phyloP scores from a whole-genome alignment of 2,888 invertebrate genomes.

The Latrodectus hesperus region DNA sequence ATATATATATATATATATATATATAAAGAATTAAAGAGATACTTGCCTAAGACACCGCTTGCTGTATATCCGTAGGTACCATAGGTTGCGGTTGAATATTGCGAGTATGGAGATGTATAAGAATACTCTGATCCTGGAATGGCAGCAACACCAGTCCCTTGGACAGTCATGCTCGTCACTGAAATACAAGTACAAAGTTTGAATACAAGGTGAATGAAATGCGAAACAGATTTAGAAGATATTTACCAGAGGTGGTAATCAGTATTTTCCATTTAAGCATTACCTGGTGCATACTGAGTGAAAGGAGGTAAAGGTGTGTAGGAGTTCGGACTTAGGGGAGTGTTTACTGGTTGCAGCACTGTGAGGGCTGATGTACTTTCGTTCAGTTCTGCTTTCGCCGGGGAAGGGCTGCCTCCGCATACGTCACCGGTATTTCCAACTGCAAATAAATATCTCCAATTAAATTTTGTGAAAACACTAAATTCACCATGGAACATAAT shows the following conservation, averaged over 20 bases:
- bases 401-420: constrained; percentile 71
- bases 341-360: constrained; percentile 79
- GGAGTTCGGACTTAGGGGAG: constrained; percentile 75
- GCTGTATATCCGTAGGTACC: constrained; percentile 77
- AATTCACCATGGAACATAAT: too few relatives aligned
- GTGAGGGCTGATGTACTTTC: constrained; percentile 76
- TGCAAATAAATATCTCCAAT: constrained; percentile 24
- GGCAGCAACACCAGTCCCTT: constrained; percentile 74
- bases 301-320: constrained; percentile 80
- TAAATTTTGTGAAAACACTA: too few relatives aligned
- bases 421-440: constrained; percentile 69
- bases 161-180: constrained; percentile 70
- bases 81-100: constrained; percentile 82
- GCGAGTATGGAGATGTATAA: constrained; percentile 84
- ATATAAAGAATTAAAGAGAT: neutral
- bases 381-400: constrained; percentile 72
- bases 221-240: neutral
- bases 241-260: neutral
- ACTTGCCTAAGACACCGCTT: constrained; percentile 80
- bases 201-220: neutral
- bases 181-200: neutral
- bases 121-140: constrained; percentile 82
- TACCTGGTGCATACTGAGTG: constrained; percentile 83
- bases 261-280: neutral
- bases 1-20: neutral